Base-by-base conservation (phyloP, 2,113 vertebrate genomes). In the Oplegnathus fasciatus region DNA sequence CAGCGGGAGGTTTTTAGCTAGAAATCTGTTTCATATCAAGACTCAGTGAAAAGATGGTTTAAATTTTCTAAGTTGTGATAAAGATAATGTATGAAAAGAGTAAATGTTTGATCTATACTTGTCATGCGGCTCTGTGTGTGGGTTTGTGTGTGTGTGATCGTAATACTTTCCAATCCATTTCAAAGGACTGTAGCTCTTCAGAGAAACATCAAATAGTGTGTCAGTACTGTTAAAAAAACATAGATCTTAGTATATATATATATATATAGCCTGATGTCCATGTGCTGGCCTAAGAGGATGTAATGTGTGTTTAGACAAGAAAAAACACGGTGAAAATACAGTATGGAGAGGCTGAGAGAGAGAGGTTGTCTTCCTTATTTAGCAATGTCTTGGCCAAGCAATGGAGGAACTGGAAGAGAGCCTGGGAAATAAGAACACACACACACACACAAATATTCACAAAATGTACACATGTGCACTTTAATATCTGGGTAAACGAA, bases 301-400 rank as follows among this genome's bases (percentile, higher is more conserved):
- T 48, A 34, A 52, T 22, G 13, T 20, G 62, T 69, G 30, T 44
- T 80, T 32, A 24, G 7, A 22, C 1, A 3, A 61, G 34, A 15
- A 6, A 30, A 55, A 30, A 26, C 2, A n/a, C n/a, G 48, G 48
- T 44, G 28, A 28, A 67, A 71, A 37, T 22, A 11, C 60, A 73
- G 24, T 18, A 50, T 9, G 15, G 13, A 40, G 67, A 61, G 52
- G n/a, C 37, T 30, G 68, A 40, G 18, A n/a, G n/a, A 46, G 5
- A 48, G 48, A 64, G 57, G 17, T 68, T 65, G 68, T 30, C 44
- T 88, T 89, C 92, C 91, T 91, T 93, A 89, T 93, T 88, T 92
- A 90, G 91, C 26, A 34, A 88, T 69, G 42, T 64, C 77, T 85
- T 85, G 75, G 86, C 80, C 72, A 42, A n/a, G 71, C 20, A 11